These are phyloP conservation scores for Panurus biarmicus DNA, from an alignment of 2,113 vertebrate genomes.

Conservation along the genomic window DNA sequence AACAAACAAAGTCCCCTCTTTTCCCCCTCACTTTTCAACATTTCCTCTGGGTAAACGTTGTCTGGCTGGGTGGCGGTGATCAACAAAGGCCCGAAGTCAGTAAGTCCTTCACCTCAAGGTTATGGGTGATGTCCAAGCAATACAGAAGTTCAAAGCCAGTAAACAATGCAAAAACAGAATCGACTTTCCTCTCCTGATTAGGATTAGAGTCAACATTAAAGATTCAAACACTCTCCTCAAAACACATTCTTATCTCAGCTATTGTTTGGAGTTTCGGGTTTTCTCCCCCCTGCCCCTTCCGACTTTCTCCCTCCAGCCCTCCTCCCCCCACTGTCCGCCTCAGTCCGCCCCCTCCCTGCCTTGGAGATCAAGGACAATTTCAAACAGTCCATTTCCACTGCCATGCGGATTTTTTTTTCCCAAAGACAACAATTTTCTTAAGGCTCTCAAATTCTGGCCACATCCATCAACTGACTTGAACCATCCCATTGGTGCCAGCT, in stretches of 20 bases:
- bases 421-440: neutral
- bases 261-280: neutral
- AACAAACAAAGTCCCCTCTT: constrained; percentile 17
- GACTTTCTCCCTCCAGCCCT: neutral
- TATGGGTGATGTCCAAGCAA: constrained; percentile 78
- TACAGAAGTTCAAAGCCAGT: constrained; percentile 82
- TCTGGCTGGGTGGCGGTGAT: constrained; percentile 47
- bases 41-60: constrained; percentile 13
- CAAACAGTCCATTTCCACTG: neutral
- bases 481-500: neutral
- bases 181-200: constrained; percentile 42
- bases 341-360: neutral
- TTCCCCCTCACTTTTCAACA: neutral
- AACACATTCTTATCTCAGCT: neutral
- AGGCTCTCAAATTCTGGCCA: neutral
- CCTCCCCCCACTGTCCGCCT: neutral
- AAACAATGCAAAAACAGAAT: constrained; percentile 62
- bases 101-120: constrained; percentile 75
- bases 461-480: neutral
- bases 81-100: constrained; percentile 67
- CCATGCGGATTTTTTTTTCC: accelerated
- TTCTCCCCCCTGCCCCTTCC: neutral
- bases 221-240: neutral
- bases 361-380: constrained; percentile 44
- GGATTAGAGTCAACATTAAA: neutral